Evolutionary conservation across 2,888 invertebrate genomes (phyloP).

Genomic region (Drosophila borborema): DNA sequence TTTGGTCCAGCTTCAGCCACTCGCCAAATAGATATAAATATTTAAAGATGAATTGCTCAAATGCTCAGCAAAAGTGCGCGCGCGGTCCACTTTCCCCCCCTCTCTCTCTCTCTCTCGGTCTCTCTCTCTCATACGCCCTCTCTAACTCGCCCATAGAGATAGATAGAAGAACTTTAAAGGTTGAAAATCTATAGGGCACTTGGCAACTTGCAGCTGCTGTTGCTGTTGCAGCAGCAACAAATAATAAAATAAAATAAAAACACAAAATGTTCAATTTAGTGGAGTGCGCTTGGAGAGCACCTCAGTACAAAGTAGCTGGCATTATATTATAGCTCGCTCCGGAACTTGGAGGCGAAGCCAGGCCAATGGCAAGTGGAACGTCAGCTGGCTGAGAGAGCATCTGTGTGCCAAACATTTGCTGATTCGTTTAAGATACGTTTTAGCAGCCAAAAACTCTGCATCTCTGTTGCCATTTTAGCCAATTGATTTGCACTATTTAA

Average conservation of each 20-base stretch:
- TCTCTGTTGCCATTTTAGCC: not conserved
- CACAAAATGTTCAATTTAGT: slow-evolving; percentile 34
- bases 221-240: not conserved
- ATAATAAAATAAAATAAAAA: slow-evolving; percentile 6
- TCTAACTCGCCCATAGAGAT: slow-evolving; percentile 9
- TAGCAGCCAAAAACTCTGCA: not conserved
- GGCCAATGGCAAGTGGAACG: slow-evolving; percentile 10
- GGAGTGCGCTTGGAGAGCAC: slow-evolving; percentile 28
- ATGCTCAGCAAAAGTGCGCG: not conserved
- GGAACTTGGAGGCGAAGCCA: not conserved
- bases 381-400: slow-evolving; percentile 46
- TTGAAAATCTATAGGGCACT: slow-evolving; percentile 26
- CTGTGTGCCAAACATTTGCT: slow-evolving; percentile 15
- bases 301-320: slow-evolving; percentile 23
- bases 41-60: slow-evolving; percentile 10
- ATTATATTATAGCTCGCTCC: slow-evolving; percentile 30
- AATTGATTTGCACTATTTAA: not conserved
- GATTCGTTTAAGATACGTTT: slow-evolving; percentile 39
- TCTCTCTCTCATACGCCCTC: not conserved
- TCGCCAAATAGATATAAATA: slow-evolving; percentile 14
- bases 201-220: slow-evolving; percentile 13
- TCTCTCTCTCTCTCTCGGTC: too few species aligned
- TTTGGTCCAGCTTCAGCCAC: slow-evolving; percentile 3
- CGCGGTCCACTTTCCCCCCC: not conserved
- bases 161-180: slow-evolving; percentile 25